Percentiles rank a stretch among this genome's conserved stretches.
These are phyloP conservation scores for Malthinus seriepunctatus DNA, from an alignment of 2,888 invertebrate species.

Conservation along the genomic window DNA sequence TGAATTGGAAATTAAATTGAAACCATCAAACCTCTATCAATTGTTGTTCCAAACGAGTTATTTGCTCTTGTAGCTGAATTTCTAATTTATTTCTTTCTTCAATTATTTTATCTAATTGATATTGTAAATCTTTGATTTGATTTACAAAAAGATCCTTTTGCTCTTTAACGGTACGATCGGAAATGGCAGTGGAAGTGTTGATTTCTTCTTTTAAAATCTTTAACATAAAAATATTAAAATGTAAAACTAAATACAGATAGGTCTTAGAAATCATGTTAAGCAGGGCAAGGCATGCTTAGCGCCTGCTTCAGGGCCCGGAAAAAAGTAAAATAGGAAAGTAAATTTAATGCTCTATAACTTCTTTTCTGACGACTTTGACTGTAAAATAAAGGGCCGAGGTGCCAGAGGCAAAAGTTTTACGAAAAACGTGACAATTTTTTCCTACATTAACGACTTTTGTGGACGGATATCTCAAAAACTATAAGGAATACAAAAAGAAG, in stretches of 20 bases:
- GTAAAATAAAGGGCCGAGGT: too few species aligned
- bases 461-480: too few species aligned
- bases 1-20: not conserved
- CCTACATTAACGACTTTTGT: too few species aligned
- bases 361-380: too few species aligned
- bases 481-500: too few species aligned
- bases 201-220: conserved; percentile 36
- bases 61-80: conserved; percentile 41
- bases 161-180: conserved; percentile 36
- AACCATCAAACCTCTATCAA: conserved; percentile 33
- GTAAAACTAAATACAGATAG: conserved; percentile 2
- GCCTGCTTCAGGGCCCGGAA: too few species aligned
- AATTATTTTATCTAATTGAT: conserved; percentile 49
- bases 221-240: conserved; percentile 11
- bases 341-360: too few species aligned
- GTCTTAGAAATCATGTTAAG: too few species aligned
- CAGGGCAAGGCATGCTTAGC: too few species aligned
- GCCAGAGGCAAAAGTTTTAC: too few species aligned
- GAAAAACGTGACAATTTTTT: too few species aligned
- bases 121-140: conserved; percentile 53
- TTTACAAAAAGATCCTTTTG: conserved; percentile 51
- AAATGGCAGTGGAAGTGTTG: conserved; percentile 19
- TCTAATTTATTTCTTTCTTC: conserved; percentile 34
- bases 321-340: too few species aligned
- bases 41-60: conserved; percentile 48